Percentiles rank a stretch among this genome's conserved stretches.
Conservation (phyloP, 2,113 vertebrate genomes). For the Oreochromis aureus region DNA sequence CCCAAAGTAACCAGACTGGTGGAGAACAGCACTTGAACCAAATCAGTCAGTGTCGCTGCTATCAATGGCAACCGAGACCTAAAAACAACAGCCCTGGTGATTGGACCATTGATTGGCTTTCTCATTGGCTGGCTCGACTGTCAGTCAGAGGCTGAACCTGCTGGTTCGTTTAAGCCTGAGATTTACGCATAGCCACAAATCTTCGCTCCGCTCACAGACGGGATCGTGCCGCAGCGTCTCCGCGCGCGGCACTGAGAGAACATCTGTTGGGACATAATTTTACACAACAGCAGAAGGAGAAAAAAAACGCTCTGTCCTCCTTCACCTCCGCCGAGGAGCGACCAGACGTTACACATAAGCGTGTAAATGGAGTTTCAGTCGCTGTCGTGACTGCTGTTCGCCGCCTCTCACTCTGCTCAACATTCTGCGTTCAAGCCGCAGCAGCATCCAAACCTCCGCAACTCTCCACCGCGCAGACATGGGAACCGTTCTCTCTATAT, state of each 20-base stretch:
- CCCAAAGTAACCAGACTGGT: background rate
- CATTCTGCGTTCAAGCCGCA: conserved; percentile 8
- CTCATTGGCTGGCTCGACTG: conserved; percentile 53
- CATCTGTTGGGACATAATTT: conserved; percentile 12
- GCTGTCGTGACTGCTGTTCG: conserved; percentile 45
- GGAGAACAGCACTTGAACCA: background rate
- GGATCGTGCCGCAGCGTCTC: conserved; percentile 43
- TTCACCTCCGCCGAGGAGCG: background rate
- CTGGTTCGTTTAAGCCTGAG: conserved; percentile 42
- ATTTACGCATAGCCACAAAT: conserved; percentile 36
- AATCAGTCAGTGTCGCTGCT: background rate
- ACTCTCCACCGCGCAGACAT: conserved; percentile 63
- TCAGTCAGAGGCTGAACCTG: conserved; percentile 8
- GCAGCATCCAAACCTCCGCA: conserved; percentile 35
- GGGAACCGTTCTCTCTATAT: conserved; percentile 92
- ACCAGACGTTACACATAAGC: background rate
- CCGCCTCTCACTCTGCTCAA: conserved; percentile 42
- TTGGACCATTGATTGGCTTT: conserved; percentile 18
- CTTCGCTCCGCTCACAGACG: background rate
- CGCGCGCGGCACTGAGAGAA: background rate
- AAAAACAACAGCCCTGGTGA: conserved; percentile 15
- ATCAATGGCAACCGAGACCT: conserved; percentile 1
- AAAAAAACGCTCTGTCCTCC: background rate
- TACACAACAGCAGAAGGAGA: no score
- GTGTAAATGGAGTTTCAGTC: conserved; percentile 55